These are phyloP conservation scores for Vanessa atalanta DNA, from an alignment of 1,140 invertebrate species.

Conservation along the genomic window DNA sequence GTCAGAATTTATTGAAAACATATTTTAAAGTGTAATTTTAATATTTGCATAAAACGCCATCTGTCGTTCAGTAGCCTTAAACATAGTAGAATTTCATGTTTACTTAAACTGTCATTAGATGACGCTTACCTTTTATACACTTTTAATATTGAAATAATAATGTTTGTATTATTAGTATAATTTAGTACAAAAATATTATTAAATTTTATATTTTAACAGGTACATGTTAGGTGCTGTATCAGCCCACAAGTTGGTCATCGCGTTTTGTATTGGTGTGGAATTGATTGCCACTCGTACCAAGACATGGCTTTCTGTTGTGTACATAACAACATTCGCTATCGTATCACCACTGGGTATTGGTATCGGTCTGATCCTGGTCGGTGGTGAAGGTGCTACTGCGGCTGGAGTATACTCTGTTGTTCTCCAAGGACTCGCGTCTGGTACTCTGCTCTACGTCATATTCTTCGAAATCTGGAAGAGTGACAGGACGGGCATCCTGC, in stretches of 20 bases:
- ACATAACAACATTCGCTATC: constrained; percentile 89
- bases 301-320: constrained; percentile 82
- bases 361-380: constrained; percentile 84
- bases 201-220: constrained; percentile 58
- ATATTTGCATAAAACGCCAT: not conserved
- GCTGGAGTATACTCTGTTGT: constrained; percentile 84
- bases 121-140: not conserved
- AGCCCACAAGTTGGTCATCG: constrained; percentile 94
- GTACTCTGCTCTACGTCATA: constrained; percentile 93
- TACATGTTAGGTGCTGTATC: constrained; percentile 92
- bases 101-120: not conserved
- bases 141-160: not conserved
- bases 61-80: constrained; percentile 24
- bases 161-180: not conserved
- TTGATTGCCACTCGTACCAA: constrained; percentile 86
- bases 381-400: constrained; percentile 79
- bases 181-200: not conserved
- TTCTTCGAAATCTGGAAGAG: constrained; percentile 94
- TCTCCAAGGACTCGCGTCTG: constrained; percentile 91
- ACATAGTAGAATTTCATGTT: not conserved
- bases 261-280: constrained; percentile 92
- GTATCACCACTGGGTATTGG: constrained; percentile 91
- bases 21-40: not conserved
- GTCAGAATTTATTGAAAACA: constrained; percentile 25
- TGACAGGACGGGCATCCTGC: constrained; percentile 87